phyloP scores from a whole-genome alignment of 2,888 invertebrate genomes.

The Lithophane socia region DNA sequence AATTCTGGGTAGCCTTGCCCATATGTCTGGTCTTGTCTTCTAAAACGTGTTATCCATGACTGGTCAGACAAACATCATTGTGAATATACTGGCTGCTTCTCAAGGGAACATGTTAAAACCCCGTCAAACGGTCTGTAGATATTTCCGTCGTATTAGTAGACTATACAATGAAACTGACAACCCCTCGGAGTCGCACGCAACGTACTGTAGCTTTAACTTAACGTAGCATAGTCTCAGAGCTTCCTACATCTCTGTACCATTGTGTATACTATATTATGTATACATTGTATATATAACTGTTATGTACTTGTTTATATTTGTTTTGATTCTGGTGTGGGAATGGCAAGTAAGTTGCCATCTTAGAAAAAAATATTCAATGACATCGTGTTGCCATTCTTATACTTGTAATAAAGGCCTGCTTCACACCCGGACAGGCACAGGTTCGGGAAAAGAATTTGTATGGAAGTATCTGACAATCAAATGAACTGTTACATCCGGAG shows the following conservation, averaged over 20 bases:
- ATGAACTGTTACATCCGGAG: not conserved
- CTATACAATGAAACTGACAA: constrained; percentile 60
- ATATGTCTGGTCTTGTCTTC: not conserved
- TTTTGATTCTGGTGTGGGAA: not conserved
- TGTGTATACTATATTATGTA: constrained; percentile 33
- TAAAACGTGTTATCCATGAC: not conserved
- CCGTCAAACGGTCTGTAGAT: not conserved
- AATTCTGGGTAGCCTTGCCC: not conserved
- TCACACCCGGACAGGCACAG: not conserved
- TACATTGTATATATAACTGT: not conserved
- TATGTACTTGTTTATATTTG: constrained; percentile 1
- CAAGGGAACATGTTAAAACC: not conserved
- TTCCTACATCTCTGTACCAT: constrained; percentile 33
- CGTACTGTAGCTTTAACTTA: constrained; percentile 66
- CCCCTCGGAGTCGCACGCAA: constrained; percentile 56
- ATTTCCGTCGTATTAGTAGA: constrained; percentile 19
- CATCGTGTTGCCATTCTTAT: constrained; percentile 9
- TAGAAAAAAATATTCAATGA: not conserved
- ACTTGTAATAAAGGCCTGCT: constrained; percentile 7
- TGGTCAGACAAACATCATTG: too few relatives aligned
- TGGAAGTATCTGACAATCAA: not conserved
- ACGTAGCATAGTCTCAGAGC: constrained; percentile 57
- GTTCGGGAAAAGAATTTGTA: not conserved
- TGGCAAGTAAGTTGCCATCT: not conserved
- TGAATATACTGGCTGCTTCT: not conserved